A percentile compares a stretch with the other conserved stretches of the same genome.
phyloP scores from a whole-genome alignment of 2,888 invertebrate genomes.

The Drosophila cognata region DNA sequence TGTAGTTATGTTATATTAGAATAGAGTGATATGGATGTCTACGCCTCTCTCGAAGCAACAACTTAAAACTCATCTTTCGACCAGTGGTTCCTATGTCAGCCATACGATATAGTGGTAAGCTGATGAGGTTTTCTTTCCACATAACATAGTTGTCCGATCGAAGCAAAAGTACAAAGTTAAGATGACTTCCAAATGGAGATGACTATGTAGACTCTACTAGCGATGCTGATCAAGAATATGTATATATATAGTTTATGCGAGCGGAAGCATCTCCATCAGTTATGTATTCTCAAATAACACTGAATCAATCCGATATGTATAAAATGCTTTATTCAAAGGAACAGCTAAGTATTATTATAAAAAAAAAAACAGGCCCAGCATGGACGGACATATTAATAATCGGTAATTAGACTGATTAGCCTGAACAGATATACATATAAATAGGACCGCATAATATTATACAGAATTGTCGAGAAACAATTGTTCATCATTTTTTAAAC shows the following conservation, averaged over 20 bases:
- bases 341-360: background rate
- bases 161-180: too few species aligned
- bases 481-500: conserved; percentile 1
- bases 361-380: background rate
- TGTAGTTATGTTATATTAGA: background rate
- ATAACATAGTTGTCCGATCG: background rate
- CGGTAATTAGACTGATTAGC: conserved; percentile 1
- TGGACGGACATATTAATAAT: conserved; percentile 29
- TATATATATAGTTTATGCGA: background rate
- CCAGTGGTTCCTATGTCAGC: background rate
- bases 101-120: too few species aligned
- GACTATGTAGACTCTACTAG: too few species aligned
- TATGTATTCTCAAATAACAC: background rate
- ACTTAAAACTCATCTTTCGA: background rate
- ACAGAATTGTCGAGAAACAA: conserved; percentile 25
- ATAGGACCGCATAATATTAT: conserved; percentile 6
- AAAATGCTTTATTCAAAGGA: conserved; percentile 1
- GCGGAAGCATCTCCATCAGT: background rate
- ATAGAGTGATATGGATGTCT: background rate
- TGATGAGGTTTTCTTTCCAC: too few species aligned
- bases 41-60: background rate
- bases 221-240: background rate
- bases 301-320: background rate
- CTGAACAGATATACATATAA: conserved; percentile 14
- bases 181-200: too few species aligned